Percentiles rank a stretch among this genome's conserved stretches.
phyloP scores from a whole-genome alignment of 1,140 invertebrate species.

The Acromyrmex echinatior region DNA sequence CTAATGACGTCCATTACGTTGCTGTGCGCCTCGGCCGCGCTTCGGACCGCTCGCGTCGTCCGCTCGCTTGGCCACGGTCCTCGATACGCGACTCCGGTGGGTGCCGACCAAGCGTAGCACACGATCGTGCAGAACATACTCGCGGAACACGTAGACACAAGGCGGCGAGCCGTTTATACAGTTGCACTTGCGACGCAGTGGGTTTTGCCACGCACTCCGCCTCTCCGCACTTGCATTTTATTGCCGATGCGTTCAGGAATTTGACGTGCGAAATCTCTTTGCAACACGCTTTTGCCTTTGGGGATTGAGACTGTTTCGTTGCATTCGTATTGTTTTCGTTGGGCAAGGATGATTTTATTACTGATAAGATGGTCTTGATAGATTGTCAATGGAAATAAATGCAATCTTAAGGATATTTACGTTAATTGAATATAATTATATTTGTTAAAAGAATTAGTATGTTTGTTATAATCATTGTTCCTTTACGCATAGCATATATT shows the following conservation, averaged over 20 bases:
- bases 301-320: background rate
- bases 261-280: background rate
- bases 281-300: background rate
- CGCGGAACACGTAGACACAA: constrained; percentile 19
- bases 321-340: background rate
- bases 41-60: constrained; percentile 78
- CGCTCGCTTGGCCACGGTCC: constrained; percentile 82
- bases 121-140: constrained; percentile 50
- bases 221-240: constrained; percentile 7
- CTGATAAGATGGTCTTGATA: background rate
- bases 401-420: background rate
- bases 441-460: background rate
- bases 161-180: constrained; percentile 36
- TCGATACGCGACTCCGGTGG: constrained; percentile 79
- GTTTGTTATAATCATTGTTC: background rate
- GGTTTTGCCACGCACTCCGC: constrained; percentile 1
- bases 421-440: constrained; percentile 1
- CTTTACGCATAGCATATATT: background rate
- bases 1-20: constrained; percentile 87
- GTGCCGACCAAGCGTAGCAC: constrained; percentile 49
- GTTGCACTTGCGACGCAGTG: constrained; percentile 20
- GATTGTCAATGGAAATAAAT: background rate
- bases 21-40: constrained; percentile 76
- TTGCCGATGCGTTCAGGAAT: constrained; percentile 23
- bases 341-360: background rate